phyloP scores from a whole-genome alignment of 1,140 invertebrate genomes.

The Trissolcus basalis region DNA sequence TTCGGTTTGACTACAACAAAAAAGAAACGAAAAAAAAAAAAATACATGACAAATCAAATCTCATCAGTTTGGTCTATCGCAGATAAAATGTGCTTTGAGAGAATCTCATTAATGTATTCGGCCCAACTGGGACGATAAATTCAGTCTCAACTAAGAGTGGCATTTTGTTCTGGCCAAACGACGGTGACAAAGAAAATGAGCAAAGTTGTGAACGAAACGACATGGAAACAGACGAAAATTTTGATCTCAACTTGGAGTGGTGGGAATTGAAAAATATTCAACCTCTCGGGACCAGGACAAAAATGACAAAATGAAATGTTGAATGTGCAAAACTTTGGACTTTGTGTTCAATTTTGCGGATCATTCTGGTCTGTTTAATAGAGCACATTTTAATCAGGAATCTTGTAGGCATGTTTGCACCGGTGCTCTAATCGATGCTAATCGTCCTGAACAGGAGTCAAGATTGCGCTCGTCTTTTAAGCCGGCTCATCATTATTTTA shows the following conservation, averaged over 20 bases:
- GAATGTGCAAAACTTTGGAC: too few species aligned
- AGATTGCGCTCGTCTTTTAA: constrained; percentile 11
- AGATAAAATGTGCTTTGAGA: constrained; percentile 6
- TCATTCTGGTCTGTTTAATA: too few species aligned
- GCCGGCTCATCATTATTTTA: constrained; percentile 28
- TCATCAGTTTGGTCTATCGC: constrained; percentile 2
- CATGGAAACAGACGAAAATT: too few species aligned
- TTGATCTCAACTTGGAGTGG: too few species aligned
- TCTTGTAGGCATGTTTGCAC: constrained; percentile 9
- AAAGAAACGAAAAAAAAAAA: too few species aligned
- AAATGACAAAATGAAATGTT: too few species aligned
- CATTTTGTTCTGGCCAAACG: neutral
- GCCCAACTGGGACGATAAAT: neutral
- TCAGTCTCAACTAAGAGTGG: neutral
- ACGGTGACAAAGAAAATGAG: too few species aligned
- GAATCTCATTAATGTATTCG: neutral
- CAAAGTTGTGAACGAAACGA: too few species aligned
- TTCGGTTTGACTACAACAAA: neutral
- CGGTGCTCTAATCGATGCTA: constrained; percentile 39
- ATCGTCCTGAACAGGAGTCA: constrained; percentile 30
- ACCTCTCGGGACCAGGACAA: too few species aligned
- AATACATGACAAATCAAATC: neutral
- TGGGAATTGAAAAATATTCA: too few species aligned
- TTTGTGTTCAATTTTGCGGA: too few species aligned
- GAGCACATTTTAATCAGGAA: too few species aligned